Evolutionary conservation across 2,888 invertebrate species (phyloP).

Genomic region (Prosapia bicincta): DNA sequence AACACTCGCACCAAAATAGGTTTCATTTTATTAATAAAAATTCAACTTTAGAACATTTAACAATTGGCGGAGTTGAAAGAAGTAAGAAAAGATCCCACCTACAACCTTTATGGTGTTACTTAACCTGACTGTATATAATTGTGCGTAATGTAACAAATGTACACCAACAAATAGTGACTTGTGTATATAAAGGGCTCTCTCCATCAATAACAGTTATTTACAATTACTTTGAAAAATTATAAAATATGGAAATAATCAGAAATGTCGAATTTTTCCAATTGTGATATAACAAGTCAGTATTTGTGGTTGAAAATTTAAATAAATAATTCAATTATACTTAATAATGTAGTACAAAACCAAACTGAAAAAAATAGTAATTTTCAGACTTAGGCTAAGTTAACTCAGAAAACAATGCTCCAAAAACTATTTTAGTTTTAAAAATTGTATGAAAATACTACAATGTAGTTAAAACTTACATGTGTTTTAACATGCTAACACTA

Average conservation of each 20-base stretch:
- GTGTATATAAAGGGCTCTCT: no score
- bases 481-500: constrained; percentile 14
- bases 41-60: not conserved
- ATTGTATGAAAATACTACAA: constrained; percentile 4
- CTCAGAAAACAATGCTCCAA: not conserved
- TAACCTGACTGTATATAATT: constrained; percentile 22
- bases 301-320: not conserved
- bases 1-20: not conserved
- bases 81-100: not conserved
- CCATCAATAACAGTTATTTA: no score
- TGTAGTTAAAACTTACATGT: constrained; percentile 4
- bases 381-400: no score
- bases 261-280: no score
- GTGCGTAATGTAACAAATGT: constrained; percentile 22
- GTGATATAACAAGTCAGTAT: not conserved
- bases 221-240: no score
- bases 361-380: no score
- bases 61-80: not conserved
- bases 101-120: not conserved
- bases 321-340: no score
- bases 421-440: not conserved
- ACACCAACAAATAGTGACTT: constrained; percentile 16
- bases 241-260: no score
- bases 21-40: not conserved
- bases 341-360: no score